Base-by-base conservation (phyloP, 2,888 invertebrate genomes). In the Chloromyia formosa region DNA sequence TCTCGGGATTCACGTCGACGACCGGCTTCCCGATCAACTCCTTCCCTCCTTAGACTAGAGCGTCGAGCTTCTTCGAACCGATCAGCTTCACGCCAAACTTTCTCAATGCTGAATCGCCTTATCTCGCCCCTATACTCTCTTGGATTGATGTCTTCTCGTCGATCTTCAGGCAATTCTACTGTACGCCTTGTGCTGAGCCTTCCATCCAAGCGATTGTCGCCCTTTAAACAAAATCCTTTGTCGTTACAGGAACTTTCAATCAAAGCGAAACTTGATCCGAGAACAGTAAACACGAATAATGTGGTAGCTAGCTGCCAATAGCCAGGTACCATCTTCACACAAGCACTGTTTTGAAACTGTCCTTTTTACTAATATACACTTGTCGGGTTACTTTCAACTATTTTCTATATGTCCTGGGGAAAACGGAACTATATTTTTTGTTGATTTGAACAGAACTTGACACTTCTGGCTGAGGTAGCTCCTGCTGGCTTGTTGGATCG, bases 251-350 rank as follows among this genome's bases (percentile, higher is more conserved):
- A 22, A 40, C 64, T 62, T 22, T 74, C 64, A 1, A 74, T 20
- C 18, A 74, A 64, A 62, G 64, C 73, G 18, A 62, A 10, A 10
- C 53, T 23, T 53, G 64, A 64, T 12, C 40, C 54, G n/a, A 74
- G 27, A 53, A 35, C 12, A n/a, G 40, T 7, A 35, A 81, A 69
- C 58, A 79, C 45, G 64, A 77, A 76, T 73, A 79, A 78, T 79
- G 79, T 78, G 76, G 79, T 74, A 75, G 80, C 80, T 73, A 80
- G 78, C 80, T 80, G 80, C 80, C 80, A 80, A 49, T 61, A 78
- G 68, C 74, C 77, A 74, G 80, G 74, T 76, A 78, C 78, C 81
- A 81, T 81, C 78, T 77, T 78, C 68, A 77, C 77, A 69, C 74
- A 35, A 35, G 27, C 27, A n/a, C 49, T 5, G 12, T 5, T 3